Evolutionary conservation across 2,888 invertebrate genomes (phyloP).

Genomic region (Lasioglossum pauxillum): DNA sequence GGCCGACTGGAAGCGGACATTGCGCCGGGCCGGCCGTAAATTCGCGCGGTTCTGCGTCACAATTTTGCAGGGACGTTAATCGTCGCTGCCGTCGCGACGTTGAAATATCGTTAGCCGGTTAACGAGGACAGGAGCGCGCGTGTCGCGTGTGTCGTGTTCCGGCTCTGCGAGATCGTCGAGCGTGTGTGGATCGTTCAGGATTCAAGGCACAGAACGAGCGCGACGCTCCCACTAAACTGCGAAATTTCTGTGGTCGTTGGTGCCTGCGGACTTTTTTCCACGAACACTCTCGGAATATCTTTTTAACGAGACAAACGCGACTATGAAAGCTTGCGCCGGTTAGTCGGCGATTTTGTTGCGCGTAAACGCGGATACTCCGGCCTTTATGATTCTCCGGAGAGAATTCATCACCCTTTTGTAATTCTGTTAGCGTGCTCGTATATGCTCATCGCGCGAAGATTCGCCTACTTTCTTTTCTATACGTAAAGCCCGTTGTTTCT

Average conservation of each 20-base stretch:
- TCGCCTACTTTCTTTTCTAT: not conserved
- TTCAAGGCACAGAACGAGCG: slow-evolving; percentile 16
- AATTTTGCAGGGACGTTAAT: slow-evolving; percentile 71
- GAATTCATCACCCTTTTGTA: not conserved
- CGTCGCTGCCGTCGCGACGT: slow-evolving; percentile 49
- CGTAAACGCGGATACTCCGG: not conserved
- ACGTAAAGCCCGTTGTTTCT: not conserved
- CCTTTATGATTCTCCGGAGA: not conserved
- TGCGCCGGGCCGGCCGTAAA: slow-evolving; percentile 53
- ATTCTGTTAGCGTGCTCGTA: not conserved
- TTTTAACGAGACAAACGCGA: not conserved
- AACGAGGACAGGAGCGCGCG: slow-evolving; percentile 51
- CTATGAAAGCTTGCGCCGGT: not conserved
- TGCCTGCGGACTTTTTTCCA: not conserved
- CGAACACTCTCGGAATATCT: not conserved
- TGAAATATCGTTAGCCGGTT: slow-evolving; percentile 59
- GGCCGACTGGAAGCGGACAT: slow-evolving; percentile 50
- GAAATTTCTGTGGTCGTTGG: not conserved
- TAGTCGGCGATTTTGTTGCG: not conserved
- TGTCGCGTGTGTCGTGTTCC: slow-evolving; percentile 37
- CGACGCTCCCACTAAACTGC: slow-evolving; percentile 13
- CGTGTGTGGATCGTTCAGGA: slow-evolving; percentile 28
- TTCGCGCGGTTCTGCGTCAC: slow-evolving; percentile 52
- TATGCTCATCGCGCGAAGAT: not conserved
- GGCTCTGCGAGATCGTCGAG: slow-evolving; percentile 8